Conservation (phyloP, 2,113 vertebrate species). For the Campylorhamphus procurvoides region DNA sequence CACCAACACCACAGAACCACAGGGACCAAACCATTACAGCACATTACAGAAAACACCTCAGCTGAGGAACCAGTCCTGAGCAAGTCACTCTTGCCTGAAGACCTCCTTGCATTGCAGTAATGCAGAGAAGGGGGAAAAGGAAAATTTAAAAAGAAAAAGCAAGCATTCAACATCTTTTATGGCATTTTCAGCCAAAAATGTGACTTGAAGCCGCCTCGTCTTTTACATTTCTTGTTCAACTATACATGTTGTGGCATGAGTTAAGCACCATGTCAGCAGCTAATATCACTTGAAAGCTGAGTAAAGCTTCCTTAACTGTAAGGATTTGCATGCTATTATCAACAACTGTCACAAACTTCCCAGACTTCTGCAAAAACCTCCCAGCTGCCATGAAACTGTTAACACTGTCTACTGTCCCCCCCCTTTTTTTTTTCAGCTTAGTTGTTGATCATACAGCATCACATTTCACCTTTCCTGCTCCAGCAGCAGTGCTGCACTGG, state of each 20-base stretch:
- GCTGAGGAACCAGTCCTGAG: background rate
- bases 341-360: constrained; percentile 6
- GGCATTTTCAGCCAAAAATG: background rate
- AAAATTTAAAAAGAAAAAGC: too few species aligned
- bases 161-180: background rate
- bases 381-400: background rate
- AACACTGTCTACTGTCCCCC: background rate
- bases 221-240: background rate
- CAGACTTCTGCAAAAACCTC: background rate
- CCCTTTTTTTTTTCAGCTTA: rapidly evolving
- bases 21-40: background rate
- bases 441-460: background rate
- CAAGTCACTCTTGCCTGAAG: background rate
- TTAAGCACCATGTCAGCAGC: background rate
- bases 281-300: constrained; percentile 14
- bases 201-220: background rate
- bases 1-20: background rate
- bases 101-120: background rate
- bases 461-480: background rate
- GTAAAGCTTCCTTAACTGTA: constrained; percentile 43
- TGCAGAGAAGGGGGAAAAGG: rapidly evolving
- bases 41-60: background rate
- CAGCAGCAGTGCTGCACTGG: background rate
- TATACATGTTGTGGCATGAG: background rate
- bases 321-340: constrained; percentile 37